Evolutionary conservation across 2,113 vertebrate species (phyloP), one percentile per base, ranked within the genome.

Genomic region (Cryptoleucopteryx plumbea): DNA sequence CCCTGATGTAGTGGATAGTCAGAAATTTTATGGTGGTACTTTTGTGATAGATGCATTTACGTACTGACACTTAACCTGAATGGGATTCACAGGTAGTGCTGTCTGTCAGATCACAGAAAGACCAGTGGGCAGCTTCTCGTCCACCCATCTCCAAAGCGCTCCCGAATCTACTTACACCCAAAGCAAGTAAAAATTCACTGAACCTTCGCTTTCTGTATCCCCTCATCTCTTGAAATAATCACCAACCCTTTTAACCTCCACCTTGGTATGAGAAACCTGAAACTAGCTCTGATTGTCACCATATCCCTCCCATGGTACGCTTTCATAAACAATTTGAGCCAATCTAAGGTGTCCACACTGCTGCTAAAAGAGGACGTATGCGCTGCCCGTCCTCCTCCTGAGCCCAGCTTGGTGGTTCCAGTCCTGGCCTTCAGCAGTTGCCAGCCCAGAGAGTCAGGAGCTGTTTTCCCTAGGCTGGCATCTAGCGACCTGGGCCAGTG

Each of bases 401-500:
- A 78, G 27, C 43, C 23, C 71, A 53, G 38, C 16, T 62, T n/a
- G 11, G 13, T 48, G 20, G 12, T 87, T 32, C 40, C 31, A 27
- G 45, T 82, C 52, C 21, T 1, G 2, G 43, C 43, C 18, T 86
- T 65, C 26, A 26, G 74, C 53, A 3, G 0, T 63, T 42, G 13
- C 42, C 23, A 67, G 45, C 45, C 26, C 16, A 17, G 16, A 14
- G 38, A 59, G 25, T 31, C 38, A 59, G 63, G 45, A 86, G 43
- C 50, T 34, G 13, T 50, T 82, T 66, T 82, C 22, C n/a, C 16
- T 20, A 18, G 8, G 6, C 38, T 71, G 68, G 17, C 21, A 31
- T 40, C 56, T 53, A 32, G 15, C 0, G 2, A 77, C 21, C 31
- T 66, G 0, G 1, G 31, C 13, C 18, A 53, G 48, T 17, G 9